These are phyloP conservation scores for Pampus argenteus DNA, from an alignment of 2,797 vertebrate species.

Conservation along the genomic window DNA sequence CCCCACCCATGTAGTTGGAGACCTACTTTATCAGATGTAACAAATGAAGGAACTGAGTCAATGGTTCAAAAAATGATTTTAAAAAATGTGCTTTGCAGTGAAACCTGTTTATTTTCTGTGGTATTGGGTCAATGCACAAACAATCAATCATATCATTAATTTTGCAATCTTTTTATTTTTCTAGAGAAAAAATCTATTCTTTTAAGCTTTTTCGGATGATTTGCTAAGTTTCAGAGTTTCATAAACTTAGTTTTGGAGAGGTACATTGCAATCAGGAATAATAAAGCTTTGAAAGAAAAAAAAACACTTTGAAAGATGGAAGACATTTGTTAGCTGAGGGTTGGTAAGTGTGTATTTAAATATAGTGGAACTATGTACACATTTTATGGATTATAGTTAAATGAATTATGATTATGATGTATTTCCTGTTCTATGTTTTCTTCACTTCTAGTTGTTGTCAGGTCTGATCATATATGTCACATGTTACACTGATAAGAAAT, in stretches of 20 bases:
- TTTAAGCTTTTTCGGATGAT: not conserved
- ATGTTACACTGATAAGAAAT: not conserved
- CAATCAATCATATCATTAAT: not conserved
- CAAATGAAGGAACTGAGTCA: no score
- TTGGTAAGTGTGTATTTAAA: not conserved
- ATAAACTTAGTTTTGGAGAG: not conserved
- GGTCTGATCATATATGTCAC: not conserved
- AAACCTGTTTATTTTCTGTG: not conserved
- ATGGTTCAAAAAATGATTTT: no score
- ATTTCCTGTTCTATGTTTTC: not conserved
- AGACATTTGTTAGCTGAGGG: not conserved
- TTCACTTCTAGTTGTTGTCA: not conserved
- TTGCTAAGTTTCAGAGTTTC: not conserved
- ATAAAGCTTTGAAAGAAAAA: no score
- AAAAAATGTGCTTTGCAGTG: not conserved
- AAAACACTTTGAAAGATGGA: not conserved
- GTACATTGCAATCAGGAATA: not conserved
- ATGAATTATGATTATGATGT: not conserved
- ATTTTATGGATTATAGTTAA: no score
- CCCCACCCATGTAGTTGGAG: no score
- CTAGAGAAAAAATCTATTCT: not conserved
- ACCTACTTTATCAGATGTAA: no score
- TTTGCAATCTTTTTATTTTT: not conserved
- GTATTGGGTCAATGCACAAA: not conserved
- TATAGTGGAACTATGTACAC: not conserved